Evolutionary conservation across 2,888 invertebrate species (phyloP), one percentile per base, ranked within the genome.

Genomic region (Acanthopleura granulata): DNA sequence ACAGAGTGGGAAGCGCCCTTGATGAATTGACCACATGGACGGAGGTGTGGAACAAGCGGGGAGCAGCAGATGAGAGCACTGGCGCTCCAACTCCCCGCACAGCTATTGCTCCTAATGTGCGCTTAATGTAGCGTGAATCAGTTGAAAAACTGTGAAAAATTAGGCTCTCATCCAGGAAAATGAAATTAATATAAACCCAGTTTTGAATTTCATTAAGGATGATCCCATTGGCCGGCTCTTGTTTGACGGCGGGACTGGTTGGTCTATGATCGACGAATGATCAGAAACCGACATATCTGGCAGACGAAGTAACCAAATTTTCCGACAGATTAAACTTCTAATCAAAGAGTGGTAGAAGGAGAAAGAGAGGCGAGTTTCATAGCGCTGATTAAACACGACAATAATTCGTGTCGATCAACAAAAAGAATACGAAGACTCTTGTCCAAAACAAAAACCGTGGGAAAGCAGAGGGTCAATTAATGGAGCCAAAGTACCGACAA

Each of bases 141-240:
- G 72, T 66, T 74, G 76, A 74, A 76, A 75, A 75, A 77, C 72
- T 76, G n/a, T 40, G 49, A 49, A 49, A 49, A 40, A 49, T 49
- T 40, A 71, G 71, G n/a, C 71, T 49, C 49, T 71, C 71, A n/a
- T n/a, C 40, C 49, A 40, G 71, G 71, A 49, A 40, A 40, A 71
- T 49, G 25, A 80, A 80, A 81, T 82, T 82, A 83, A 80, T 83
- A 80, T 80, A 79, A 78, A 77, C 75, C 75, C 78, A 76, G 74
- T 79, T 80, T 83, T 74, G 81, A 79, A 79, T 80, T 81, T 83
- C 80, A 80, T 81, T 81, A 80, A 79, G 79, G 49, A 40, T 25
- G 22, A 16, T 66, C 29, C 66, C 29, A 66, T 66, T 22, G 66
- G 66, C 18, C 25, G 18, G 9, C 29, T 66, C 66, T 25, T 22